Evolutionary conservation across 30 jellyfish, hydroid and myxozoan species (phyloP), one percentile per base, ranked within the genome.

Genomic region (Cassiopea andromeda): DNA sequence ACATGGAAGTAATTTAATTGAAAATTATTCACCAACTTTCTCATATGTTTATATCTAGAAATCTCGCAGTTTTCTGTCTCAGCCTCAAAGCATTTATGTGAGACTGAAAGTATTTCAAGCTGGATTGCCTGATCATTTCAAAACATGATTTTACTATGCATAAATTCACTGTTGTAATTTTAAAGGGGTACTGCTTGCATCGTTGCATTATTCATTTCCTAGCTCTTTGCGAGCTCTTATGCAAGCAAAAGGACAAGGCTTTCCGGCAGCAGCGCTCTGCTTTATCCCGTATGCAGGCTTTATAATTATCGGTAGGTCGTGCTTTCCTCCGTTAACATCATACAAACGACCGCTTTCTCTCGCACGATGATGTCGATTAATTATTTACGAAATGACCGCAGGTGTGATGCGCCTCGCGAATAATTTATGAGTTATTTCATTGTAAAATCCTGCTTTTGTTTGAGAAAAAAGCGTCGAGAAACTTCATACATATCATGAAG

Each of bases 301-400:
- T 77, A 77, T 77, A 12, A 7, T 61, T 12, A 77, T 47, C 75
- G 59, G 86, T 50, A 47, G 86, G 86, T 43, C 74, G 48, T 77
- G 86, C 72, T 49, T 48, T 44, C 14, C 79, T 57, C 82, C 74
- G 87, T 74, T 58, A 85, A 57, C 93, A 74, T 18, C 82, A 50
- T 16, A 75, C 79, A 60, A 49, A 60, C 48, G 75, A 27, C 90
- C 70, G 90, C 90, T 58, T 45, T 87, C 90, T 6, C 89, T 45
- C 78, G 77, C 54, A 45, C 90, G 83, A 77, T 67, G 90, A 78
- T 57, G 61, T 67, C 82, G 38, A 90, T 90, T 61, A 90, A 90
- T 90, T 73, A 90, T 90, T 90, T 13, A 90, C 75, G 84, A n/a
- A 82, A 82, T 73, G 85, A 17, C 83, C 75, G 97, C 97, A 81